Conservation (phyloP, 2,888 invertebrate genomes). For the Euplagia quadripunctaria region DNA sequence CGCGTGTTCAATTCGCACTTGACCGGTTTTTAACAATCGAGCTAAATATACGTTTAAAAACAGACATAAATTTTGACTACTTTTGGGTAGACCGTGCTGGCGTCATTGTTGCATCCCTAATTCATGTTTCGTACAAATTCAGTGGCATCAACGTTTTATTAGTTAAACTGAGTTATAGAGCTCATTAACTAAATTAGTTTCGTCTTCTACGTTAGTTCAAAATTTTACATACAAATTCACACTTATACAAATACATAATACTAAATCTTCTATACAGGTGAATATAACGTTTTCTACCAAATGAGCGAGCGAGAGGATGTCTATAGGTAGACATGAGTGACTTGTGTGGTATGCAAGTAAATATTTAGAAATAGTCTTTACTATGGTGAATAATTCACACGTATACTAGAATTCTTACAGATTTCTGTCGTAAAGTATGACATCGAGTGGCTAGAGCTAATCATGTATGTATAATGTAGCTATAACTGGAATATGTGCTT, state of each 20-base stretch:
- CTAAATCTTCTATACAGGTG: no score
- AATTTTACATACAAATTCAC: background rate
- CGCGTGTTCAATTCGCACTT: background rate
- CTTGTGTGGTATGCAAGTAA: background rate
- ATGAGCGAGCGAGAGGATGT: no score
- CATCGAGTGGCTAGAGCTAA: no score
- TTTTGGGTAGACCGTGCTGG: background rate
- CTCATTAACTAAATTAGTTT: background rate
- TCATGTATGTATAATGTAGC: no score
- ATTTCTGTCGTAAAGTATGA: no score
- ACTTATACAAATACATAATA: background rate
- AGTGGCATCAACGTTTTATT: background rate
- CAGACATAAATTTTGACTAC: background rate
- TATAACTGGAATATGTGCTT: no score
- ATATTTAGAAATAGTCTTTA: no score
- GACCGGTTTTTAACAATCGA: background rate
- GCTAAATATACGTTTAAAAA: background rate
- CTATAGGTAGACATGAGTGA: no score
- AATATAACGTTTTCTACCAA: no score
- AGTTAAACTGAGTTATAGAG: background rate
- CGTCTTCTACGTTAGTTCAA: background rate
- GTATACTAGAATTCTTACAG: no score
- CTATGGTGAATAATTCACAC: no score
- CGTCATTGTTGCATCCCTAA: background rate
- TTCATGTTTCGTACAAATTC: background rate